These are phyloP conservation scores for Lipophrys pholis DNA, from an alignment of 2,113 vertebrate genomes.

Conservation along the genomic window DNA sequence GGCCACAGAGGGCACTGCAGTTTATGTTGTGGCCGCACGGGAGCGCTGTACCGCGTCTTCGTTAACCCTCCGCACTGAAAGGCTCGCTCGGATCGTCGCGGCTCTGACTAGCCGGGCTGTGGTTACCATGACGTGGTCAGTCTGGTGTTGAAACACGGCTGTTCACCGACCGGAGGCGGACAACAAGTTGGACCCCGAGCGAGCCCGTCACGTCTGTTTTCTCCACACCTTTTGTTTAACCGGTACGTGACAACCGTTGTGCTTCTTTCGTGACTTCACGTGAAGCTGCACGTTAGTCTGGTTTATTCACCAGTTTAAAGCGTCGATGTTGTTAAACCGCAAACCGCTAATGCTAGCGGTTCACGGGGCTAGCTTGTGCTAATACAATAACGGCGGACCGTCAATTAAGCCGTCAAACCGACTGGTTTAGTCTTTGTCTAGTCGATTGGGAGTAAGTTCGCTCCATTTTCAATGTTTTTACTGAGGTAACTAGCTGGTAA, in stretches of 20 bases:
- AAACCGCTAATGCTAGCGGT: conserved; percentile 49
- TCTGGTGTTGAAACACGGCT: conserved; percentile 15
- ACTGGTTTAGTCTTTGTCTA: too few species aligned
- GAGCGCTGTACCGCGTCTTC: too few species aligned
- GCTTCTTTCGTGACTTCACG: rapidly evolving
- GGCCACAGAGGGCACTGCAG: too few species aligned
- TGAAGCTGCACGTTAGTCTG: background rate
- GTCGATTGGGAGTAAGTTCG: too few species aligned
- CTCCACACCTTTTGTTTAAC: background rate
- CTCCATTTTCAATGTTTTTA: too few species aligned
- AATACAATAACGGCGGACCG: background rate
- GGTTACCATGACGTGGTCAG: conserved; percentile 36
- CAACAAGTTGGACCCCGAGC: background rate
- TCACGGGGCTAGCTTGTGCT: conserved; percentile 23
- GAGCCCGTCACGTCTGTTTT: background rate
- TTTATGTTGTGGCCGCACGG: background rate
- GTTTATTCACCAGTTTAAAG: background rate
- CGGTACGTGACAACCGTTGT: conserved; percentile 34
- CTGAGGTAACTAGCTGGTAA: too few species aligned
- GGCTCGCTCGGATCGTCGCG: conserved; percentile 3
- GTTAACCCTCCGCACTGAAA: too few species aligned
- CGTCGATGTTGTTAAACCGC: conserved; percentile 23
- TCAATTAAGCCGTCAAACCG: too few species aligned
- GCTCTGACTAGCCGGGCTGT: conserved; percentile 1
- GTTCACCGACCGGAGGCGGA: background rate